phyloP scores from a whole-genome alignment of 2,888 invertebrate genomes.

The Drosophila borealis region DNA sequence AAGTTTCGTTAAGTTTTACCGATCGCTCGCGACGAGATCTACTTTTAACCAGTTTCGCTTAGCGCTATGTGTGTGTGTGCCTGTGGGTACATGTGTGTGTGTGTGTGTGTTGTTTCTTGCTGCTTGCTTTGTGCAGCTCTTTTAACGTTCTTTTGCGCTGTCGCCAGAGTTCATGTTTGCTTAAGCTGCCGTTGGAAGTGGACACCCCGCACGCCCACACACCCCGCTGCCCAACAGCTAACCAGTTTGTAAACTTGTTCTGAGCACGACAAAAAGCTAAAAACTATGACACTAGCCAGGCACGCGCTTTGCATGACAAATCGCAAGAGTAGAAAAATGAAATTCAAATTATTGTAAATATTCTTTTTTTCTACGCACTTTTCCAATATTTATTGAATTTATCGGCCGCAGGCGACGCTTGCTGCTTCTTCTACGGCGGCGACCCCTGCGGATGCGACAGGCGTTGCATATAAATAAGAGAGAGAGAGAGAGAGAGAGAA shows the following conservation, averaged over 20 bases:
- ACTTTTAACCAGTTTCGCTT: constrained; percentile 74
- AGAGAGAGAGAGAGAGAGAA: background rate
- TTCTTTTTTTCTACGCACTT: constrained; percentile 14
- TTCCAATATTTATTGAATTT: constrained; percentile 48
- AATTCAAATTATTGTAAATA: background rate
- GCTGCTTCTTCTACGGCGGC: background rate
- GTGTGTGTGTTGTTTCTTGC: constrained; percentile 14
- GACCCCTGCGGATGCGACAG: constrained; percentile 37
- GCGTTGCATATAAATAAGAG: constrained; percentile 38
- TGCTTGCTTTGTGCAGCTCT: constrained; percentile 33
- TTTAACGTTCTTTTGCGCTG: constrained; percentile 55
- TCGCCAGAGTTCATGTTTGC: constrained; percentile 75
- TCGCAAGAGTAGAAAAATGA: constrained; percentile 15
- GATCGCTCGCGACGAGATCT: constrained; percentile 56
- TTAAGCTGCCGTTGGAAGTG: constrained; percentile 65
- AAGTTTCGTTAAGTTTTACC: constrained; percentile 64
- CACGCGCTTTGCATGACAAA: constrained; percentile 64
- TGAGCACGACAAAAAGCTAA: constrained; percentile 35
- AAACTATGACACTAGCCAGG: constrained; percentile 21
- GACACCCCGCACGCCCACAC: background rate
- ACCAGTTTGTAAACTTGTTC: constrained; percentile 18
- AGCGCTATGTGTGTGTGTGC: background rate
- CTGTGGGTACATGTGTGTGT: background rate
- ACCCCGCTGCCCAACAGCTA: background rate
- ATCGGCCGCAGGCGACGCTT: background rate